phyloP scores from a whole-genome alignment of 2,797 vertebrate species.

The Betta splendens region DNA sequence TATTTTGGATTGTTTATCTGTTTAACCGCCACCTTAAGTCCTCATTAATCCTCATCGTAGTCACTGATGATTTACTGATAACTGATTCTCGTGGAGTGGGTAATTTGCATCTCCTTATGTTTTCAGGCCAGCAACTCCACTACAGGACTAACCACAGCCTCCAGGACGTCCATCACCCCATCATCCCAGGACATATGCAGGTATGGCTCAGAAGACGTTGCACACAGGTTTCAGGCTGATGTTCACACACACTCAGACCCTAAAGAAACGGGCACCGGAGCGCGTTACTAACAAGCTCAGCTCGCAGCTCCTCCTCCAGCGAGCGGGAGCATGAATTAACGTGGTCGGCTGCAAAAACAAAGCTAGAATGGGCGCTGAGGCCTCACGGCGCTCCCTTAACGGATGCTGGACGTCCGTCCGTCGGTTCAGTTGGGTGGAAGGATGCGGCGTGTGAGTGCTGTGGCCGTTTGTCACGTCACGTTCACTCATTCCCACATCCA shows the following conservation, averaged over 20 bases:
- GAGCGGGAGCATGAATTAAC: constrained; percentile 33
- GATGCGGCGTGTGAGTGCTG: constrained; percentile 1
- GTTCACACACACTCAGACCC: constrained; percentile 4
- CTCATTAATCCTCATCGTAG: too few species aligned
- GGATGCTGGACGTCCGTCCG: constrained; percentile 29
- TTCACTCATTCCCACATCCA: background rate
- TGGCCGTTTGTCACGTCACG: constrained; percentile 17
- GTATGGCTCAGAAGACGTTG: constrained; percentile 72
- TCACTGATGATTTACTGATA: background rate
- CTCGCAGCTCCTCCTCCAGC: constrained; percentile 11
- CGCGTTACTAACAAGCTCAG: constrained; percentile 20
- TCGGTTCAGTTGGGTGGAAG: constrained; percentile 4
- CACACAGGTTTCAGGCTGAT: background rate
- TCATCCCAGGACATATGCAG: constrained; percentile 96
- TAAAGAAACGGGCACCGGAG: too few species aligned
- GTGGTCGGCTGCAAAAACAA: constrained; percentile 18
- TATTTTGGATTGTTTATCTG: too few species aligned
- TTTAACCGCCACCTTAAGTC: too few species aligned
- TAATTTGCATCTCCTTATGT: constrained; percentile 77
- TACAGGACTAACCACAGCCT: constrained; percentile 83
- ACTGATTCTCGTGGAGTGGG: background rate
- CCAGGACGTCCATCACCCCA: constrained; percentile 86
- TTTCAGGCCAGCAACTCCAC: constrained; percentile 93
- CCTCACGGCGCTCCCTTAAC: constrained; percentile 6
- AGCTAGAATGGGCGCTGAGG: constrained; percentile 41